Conservation (phyloP, 2,888 invertebrate genomes). For the Unio delphinus region DNA sequence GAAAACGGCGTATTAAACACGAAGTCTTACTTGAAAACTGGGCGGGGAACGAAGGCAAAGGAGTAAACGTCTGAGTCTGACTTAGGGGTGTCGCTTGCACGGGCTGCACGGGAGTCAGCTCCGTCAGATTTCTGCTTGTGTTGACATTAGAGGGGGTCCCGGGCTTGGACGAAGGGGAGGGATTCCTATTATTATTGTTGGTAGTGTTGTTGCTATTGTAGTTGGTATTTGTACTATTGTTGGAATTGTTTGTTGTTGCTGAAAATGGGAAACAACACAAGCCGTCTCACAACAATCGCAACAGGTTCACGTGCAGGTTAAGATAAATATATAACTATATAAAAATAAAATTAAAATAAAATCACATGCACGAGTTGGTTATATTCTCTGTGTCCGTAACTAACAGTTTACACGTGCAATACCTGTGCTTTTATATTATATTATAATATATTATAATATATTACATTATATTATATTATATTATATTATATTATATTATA, state of each 20-base stretch:
- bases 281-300: background rate
- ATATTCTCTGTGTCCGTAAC: too few relatives aligned
- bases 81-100: conserved; percentile 2
- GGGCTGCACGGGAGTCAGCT: conserved; percentile 35
- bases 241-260: conserved; percentile 29
- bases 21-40: conserved; percentile 39
- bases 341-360: too few relatives aligned
- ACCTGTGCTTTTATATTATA: too few relatives aligned
- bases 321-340: too few relatives aligned
- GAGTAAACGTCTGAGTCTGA: conserved; percentile 30
- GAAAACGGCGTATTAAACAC: too few relatives aligned
- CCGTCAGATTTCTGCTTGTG: conserved; percentile 25
- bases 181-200: conserved; percentile 14
- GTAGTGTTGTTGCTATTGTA: conserved; percentile 7
- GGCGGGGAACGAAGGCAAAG: conserved; percentile 39
- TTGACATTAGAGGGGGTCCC: conserved; percentile 17
- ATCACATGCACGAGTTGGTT: too few relatives aligned
- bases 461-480: too few relatives aligned
- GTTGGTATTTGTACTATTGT: conserved; percentile 10
- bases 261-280: conserved; percentile 30
- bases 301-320: too few relatives aligned
- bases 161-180: conserved; percentile 31
- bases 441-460: too few relatives aligned
- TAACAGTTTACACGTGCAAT: too few relatives aligned
- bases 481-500: too few relatives aligned